Evolutionary conservation across 2,797 vertebrate genomes (phyloP), one percentile per base, ranked within the genome.

Genomic region (Sciurus vulgaris): DNA sequence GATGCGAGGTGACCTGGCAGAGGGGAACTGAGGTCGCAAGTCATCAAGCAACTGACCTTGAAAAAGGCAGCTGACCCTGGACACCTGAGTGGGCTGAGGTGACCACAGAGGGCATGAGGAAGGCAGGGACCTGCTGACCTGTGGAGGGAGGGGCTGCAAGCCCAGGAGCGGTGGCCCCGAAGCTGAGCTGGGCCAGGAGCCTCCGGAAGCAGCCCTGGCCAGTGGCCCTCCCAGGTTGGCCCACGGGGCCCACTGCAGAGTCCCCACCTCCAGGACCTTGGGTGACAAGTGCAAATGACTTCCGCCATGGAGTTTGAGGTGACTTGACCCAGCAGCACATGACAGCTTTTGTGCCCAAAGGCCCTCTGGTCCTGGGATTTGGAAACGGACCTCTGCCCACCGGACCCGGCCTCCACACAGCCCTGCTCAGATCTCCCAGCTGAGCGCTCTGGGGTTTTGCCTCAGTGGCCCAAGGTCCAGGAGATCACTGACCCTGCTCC

Each of bases 71-170:
- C 17, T 13, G 30, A 65, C 33, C 63, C 63, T 20, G 63, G 61
- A 33, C 30, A 15, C 63, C 63, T 65, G 30, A 14, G 63, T 15
- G 63, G 30, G 63, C 30, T 5, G 11, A 13, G 30, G 30, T 65
- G 63, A 33, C 54, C 24, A 30, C 18, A 6, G 12, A 56, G 38
- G 28, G 30, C 41, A 15, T 0, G 0, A 33, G 11, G 56, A 33
- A 86, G 70, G 38, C 51, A 22, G 20, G 81, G 18, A 15, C 30
- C 11, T 8, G 41, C 38, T 15, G 51, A 61, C 61, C 81, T 86
- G 11, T 2, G 78, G 65, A 56, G 54, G 54, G 20, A 56, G 38
- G 89, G 74, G 14, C 51, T 3, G 2, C 1, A 22, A 72, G 63
- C 6, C 69, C 76, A 41, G 54, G 69, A 51, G 9, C 30, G 59